Evolutionary conservation across 2,797 vertebrate genomes (phyloP).

Genomic region (Alfaro cultratus): DNA sequence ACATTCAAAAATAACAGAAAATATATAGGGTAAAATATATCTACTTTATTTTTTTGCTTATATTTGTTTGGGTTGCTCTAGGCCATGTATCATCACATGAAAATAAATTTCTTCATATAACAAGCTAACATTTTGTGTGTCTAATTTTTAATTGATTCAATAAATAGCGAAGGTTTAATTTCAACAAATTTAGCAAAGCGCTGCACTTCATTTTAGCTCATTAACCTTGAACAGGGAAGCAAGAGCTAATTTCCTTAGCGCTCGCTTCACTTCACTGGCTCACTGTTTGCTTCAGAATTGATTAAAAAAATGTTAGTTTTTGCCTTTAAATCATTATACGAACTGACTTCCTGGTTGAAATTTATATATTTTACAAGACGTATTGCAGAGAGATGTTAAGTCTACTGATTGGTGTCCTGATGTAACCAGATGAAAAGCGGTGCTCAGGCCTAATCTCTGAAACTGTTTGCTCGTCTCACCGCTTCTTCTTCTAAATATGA

Average conservation of each 20-base stretch:
- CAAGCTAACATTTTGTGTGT: neutral
- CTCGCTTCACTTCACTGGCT: neutral
- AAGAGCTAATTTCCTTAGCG: neutral
- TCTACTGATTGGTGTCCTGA: neutral
- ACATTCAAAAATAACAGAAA: neutral
- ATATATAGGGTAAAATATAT: neutral
- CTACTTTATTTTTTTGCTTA: neutral
- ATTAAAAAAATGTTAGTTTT: neutral
- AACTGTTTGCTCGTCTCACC: neutral
- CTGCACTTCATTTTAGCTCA: neutral
- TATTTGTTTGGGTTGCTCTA: neutral
- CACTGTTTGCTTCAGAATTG: neutral
- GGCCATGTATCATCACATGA: neutral
- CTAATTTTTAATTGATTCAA: neutral
- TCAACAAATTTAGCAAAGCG: neutral
- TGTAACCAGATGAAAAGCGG: neutral
- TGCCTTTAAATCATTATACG: neutral
- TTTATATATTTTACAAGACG: neutral
- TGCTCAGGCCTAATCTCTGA: neutral
- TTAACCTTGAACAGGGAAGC: neutral
- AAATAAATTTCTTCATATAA: neutral
- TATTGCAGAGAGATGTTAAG: neutral
- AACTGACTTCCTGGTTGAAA: neutral
- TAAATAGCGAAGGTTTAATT: neutral
- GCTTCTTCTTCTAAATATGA: neutral